These are phyloP conservation scores for Menidia menidia DNA, from an alignment of 2,797 vertebrate genomes.

Conservation along the genomic window DNA sequence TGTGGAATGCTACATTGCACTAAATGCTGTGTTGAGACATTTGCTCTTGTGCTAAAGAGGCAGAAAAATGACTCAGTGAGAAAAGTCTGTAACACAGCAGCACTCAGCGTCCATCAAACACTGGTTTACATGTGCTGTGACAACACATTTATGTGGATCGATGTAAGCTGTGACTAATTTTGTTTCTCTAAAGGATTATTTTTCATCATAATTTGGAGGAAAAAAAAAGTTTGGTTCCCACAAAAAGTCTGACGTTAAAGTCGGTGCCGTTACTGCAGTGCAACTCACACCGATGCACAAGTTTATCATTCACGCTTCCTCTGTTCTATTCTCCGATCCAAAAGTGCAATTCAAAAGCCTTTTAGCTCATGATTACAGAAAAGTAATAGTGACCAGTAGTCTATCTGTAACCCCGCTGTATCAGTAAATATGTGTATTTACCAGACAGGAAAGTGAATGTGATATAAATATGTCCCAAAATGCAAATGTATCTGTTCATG, in stretches of 20 bases:
- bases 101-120: not conserved
- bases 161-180: not conserved
- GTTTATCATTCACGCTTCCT: constrained; percentile 28
- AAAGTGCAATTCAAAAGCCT: constrained; percentile 81
- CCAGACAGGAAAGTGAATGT: constrained; percentile 73
- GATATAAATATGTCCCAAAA: constrained; percentile 67
- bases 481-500: constrained; percentile 71
- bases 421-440: constrained; percentile 67
- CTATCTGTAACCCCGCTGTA: constrained; percentile 79
- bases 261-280: constrained; percentile 14
- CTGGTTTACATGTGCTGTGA: too few relatives aligned
- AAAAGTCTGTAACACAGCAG: not conserved
- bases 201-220: not conserved
- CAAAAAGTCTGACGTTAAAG: constrained; percentile 43
- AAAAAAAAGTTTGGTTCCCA: not conserved
- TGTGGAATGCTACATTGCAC: not conserved
- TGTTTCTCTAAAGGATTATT: not conserved
- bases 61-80: not conserved
- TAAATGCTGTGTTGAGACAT: not conserved
- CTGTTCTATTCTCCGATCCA: constrained; percentile 40
- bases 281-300: constrained; percentile 5
- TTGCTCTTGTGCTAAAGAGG: not conserved
- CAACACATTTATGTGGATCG: not conserved
- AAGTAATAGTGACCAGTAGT: constrained; percentile 78
- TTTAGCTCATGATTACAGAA: constrained; percentile 87